Evolutionary conservation across 2,888 invertebrate genomes (phyloP), one percentile per base, ranked within the genome.

Genomic region (Pristionchus arcanus): DNA sequence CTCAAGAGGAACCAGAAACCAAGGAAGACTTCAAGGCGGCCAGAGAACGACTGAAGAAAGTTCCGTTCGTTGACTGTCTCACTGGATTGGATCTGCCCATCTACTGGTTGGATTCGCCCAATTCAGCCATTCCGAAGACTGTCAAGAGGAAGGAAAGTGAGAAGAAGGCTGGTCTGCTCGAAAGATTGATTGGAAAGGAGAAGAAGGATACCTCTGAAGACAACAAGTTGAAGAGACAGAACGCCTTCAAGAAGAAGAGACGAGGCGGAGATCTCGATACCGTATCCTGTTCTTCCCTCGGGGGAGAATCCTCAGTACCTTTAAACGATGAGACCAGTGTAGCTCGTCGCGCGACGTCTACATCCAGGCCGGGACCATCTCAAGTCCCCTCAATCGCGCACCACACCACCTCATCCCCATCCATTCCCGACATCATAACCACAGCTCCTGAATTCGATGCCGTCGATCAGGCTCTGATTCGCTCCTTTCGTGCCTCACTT

Each of bases 321-420:
- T 89, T 91, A 91, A 91, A 91, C 91, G 31, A 77, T 77, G 34
- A 88, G 7, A n/a, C 87, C 89, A 92, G 92, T 92, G 92, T 91
- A 92, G 92, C 85, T 90, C 92, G 90, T 86, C 90, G 92, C 93
- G 93, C 91, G 93, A 93, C 91, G 93, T 90, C 92, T 92, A 91
- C 91, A 90, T 91, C 91, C 25, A 91, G 92, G 91, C 91, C 81
- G 84, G 66, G 90, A 90, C 90, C 87, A 90, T 16, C 19, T 42
- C 87, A 90, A 53, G 34, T 90, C 21, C 91, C 90, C 25, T 71
- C 88, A 71, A 92, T 91, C 84, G 77, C 90, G 68, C 91, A 91
- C 59, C 89, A 90, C 89, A 34, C 91, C 91, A 28, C 90, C 89
- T 25, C 91, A 90, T 74, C 91, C 91, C 59, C 91, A 88, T 87